A percentile compares a stretch with the other conserved stretches of the same genome.
phyloP scores from a whole-genome alignment of 1,140 invertebrate species.

The Saccostrea cuccullata region DNA sequence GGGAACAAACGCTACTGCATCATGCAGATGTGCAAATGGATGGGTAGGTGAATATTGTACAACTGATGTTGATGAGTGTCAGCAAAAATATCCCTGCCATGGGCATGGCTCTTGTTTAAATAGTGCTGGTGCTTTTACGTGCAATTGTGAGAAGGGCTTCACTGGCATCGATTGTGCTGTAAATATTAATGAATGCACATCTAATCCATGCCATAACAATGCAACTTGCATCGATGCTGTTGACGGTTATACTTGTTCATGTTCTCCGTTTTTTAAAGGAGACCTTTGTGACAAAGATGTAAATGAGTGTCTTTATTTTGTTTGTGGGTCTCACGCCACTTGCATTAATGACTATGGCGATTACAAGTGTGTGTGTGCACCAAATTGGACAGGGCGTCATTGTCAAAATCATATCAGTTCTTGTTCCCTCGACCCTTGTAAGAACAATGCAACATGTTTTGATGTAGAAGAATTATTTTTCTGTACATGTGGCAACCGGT shows the following conservation, averaged over 20 bases:
- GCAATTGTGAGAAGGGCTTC: not conserved
- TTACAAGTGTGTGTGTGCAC: slow-evolving; percentile 21
- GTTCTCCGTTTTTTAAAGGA: slow-evolving; percentile 38
- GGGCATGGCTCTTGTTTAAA: slow-evolving; percentile 63
- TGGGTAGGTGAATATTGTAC: slow-evolving; percentile 46
- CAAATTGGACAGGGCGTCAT: slow-evolving; percentile 13
- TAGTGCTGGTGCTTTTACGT: not conserved
- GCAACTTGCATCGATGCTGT: slow-evolving; percentile 46
- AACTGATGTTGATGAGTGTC: slow-evolving; percentile 51
- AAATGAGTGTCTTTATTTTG: slow-evolving; percentile 2
- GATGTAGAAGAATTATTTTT: slow-evolving; percentile 42
- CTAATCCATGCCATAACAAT: slow-evolving; percentile 25
- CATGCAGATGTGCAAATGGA: slow-evolving; percentile 43
- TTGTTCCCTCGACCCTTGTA: slow-evolving; percentile 23
- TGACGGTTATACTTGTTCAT: slow-evolving; percentile 43
- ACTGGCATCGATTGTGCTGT: not conserved
- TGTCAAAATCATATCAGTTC: not conserved
- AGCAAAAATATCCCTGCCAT: slow-evolving; percentile 13
- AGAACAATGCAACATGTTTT: slow-evolving; percentile 44
- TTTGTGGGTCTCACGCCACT: not conserved
- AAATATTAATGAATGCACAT: not conserved
- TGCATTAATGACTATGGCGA: not conserved
- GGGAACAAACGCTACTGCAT: not conserved
- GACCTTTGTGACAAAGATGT: slow-evolving; percentile 35
- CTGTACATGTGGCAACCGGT: not conserved